Conservation (phyloP, 2,888 invertebrate genomes). For the Drosophila borealis region DNA sequence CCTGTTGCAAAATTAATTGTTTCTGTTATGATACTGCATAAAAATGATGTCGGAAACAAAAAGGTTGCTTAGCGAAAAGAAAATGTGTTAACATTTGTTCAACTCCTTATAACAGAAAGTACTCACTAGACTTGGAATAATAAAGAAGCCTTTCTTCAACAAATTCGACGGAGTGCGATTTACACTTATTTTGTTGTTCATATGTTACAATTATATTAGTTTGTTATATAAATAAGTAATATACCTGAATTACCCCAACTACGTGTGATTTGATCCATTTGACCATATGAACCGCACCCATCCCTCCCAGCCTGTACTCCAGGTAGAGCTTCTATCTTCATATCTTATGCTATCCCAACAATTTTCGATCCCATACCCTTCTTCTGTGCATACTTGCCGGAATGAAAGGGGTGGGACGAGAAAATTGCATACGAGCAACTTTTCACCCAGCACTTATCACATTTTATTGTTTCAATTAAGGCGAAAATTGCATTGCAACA, state of each 20-base stretch:
- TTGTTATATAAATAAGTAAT: constrained; percentile 1
- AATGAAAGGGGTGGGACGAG: constrained; percentile 18
- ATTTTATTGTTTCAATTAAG: constrained; percentile 84
- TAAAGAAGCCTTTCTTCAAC: too few relatives aligned
- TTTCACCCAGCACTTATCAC: constrained; percentile 82
- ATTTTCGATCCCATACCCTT: constrained; percentile 1
- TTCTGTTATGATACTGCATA: too few relatives aligned
- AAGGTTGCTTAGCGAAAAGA: too few relatives aligned
- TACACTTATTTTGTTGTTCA: background rate
- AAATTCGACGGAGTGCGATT: too few relatives aligned
- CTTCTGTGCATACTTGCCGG: constrained; percentile 7
- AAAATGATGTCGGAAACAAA: too few relatives aligned
- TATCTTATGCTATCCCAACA: background rate
- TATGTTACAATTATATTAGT: background rate
- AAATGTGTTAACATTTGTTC: too few relatives aligned
- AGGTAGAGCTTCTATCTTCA: background rate
- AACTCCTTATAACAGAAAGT: too few relatives aligned
- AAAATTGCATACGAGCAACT: constrained; percentile 62
- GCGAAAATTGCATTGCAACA: constrained; percentile 71
- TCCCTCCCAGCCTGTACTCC: too few relatives aligned
- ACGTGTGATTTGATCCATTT: background rate
- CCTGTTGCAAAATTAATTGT: too few relatives aligned
- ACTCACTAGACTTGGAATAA: too few relatives aligned
- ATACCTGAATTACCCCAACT: background rate
- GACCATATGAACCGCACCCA: background rate